phyloP scores from a whole-genome alignment of 2,888 invertebrate genomes.

The Lampropteryx suffumata region DNA sequence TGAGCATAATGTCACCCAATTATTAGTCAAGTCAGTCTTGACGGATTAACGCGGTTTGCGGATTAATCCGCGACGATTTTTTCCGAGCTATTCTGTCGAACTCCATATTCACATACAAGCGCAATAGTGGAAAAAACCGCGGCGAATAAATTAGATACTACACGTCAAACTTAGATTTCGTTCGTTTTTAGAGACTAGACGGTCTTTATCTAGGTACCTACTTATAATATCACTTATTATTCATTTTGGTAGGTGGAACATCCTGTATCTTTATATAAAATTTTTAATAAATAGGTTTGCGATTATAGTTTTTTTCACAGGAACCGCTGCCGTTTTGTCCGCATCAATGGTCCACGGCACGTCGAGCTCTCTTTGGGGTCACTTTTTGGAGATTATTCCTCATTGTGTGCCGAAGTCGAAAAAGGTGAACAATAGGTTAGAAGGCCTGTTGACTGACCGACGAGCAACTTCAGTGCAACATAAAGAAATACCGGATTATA shows the following conservation, averaged over 20 bases:
- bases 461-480: conserved; percentile 46
- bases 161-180: no score
- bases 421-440: conserved; percentile 62
- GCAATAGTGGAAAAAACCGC: no score
- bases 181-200: no score
- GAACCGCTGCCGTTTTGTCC: conserved; percentile 49
- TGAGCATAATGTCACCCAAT: no score
- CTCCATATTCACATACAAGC: no score
- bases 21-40: no score
- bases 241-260: conserved; percentile 32
- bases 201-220: no score
- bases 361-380: conserved; percentile 77
- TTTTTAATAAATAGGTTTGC: conserved; percentile 52
- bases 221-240: no score
- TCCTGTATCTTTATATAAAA: conserved; percentile 55
- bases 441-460: conserved; percentile 74
- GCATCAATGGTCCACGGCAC: conserved; percentile 50
- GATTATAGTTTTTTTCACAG: conserved; percentile 60
- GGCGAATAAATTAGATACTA: no score
- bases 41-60: no score
- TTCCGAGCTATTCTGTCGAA: no score
- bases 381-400: conserved; percentile 79
- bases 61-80: no score
- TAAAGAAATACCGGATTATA: conserved; percentile 52
- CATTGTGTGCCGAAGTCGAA: conserved; percentile 71